Evolutionary conservation across 2,113 vertebrate species (phyloP), one percentile per base, ranked within the genome.

Genomic region (Hymenochirus boettgeri): DNA sequence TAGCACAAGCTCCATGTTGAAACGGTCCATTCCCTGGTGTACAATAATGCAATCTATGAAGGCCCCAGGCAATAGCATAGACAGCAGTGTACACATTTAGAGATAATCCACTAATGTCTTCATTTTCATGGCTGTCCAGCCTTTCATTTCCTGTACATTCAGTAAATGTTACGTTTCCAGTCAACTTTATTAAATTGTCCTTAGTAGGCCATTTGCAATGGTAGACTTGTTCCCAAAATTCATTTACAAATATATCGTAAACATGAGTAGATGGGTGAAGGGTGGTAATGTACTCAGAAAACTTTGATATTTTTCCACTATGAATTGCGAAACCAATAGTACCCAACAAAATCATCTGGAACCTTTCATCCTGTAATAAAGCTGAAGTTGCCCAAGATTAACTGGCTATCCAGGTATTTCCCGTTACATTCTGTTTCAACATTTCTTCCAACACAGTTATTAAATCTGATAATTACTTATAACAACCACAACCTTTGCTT

Each of bases 331-430:
- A 57, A 12, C 62, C 48, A 17, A 65, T 53, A 3, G 25, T 61
- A 17, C 70, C 62, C 12, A 26, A 61, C 57, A 69, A 23, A 13
- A 55, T 31, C 3, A 3, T 35, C 33, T 35, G 10, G 4, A 35
- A 11, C 10, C 33, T 35, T 35, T 35, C 33, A 9, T 35, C 15
- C 10, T 45, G 51, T 7, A 73, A 19, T 18, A 53, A 48, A 17
- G 9, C 2, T 19, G 47, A 22, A 9, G 48, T 64, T 17, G 61
- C 24, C 61, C 60, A 65, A 11, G 33, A 26, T 4, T 50, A 29
- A n/a, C 56, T 73, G 7, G 37, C 56, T 31, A 73, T n/a, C 57
- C 62, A 73, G 1, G 47, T 54, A 48, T 48, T 73, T 18, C 62
- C 25, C 2, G 70, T 71, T 42, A 73, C 4, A 9, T 70, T 73